Percentiles rank a stretch among this genome's conserved stretches.
These are phyloP conservation scores for Lasius platythorax DNA, from an alignment of 2,888 invertebrate genomes.

Conservation along the genomic window DNA sequence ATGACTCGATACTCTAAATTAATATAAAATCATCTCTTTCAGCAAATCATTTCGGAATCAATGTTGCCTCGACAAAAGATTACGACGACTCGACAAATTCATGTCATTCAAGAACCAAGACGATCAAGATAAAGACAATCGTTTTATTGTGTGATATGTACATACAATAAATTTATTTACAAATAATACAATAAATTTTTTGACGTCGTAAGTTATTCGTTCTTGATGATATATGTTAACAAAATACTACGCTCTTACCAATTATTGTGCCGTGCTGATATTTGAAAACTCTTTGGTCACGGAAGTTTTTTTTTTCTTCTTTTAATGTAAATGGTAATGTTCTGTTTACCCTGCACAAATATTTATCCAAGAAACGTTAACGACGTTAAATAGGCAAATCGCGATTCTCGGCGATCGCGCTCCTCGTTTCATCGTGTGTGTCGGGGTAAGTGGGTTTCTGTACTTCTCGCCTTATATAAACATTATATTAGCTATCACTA, in stretches of 20 bases:
- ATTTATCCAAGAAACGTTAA: constrained; percentile 68
- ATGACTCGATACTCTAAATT: not conserved
- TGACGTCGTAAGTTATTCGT: constrained; percentile 74
- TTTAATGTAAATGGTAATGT: constrained; percentile 75
- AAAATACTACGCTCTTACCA: constrained; percentile 82
- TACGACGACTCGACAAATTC: not conserved
- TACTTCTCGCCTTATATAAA: constrained; percentile 76
- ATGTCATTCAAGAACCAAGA: constrained; percentile 35
- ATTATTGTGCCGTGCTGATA: constrained; percentile 81
- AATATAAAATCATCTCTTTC: not conserved
- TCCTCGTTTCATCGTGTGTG: constrained; percentile 39
- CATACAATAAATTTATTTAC: constrained; percentile 85
- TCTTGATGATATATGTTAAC: constrained; percentile 77
- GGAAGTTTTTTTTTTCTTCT: constrained; percentile 66
- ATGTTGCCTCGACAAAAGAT: not conserved
- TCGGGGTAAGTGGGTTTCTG: constrained; percentile 46
- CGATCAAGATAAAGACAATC: constrained; percentile 77
- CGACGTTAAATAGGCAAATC: constrained; percentile 64
- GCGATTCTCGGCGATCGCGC: constrained; percentile 48
- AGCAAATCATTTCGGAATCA: not conserved
- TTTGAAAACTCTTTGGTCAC: constrained; percentile 81
- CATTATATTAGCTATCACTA: constrained; percentile 78
- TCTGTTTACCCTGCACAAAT: constrained; percentile 79
- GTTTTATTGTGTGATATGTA: constrained; percentile 84
- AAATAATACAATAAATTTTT: constrained; percentile 79